Conservation (phyloP, 64 coral and sea anemone genomes). For the Exaiptasia diaphana region DNA sequence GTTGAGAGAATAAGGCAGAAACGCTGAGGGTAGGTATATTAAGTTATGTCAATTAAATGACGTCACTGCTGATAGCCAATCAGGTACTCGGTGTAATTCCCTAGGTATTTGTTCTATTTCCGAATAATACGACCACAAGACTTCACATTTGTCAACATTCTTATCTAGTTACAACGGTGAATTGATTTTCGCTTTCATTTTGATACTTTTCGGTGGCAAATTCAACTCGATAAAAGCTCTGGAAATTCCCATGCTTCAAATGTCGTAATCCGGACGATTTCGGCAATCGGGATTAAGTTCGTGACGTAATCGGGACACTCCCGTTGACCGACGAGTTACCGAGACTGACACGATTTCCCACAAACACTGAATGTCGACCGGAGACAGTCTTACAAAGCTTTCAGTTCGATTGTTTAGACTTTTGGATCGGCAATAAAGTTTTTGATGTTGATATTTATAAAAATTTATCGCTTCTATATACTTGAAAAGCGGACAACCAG, state of each 20-base stretch:
- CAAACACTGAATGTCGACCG: too few relatives aligned
- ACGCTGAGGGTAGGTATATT: conserved; percentile 43
- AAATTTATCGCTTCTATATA: too few relatives aligned
- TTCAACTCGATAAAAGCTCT: not conserved
- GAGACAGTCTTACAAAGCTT: too few relatives aligned
- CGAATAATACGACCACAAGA: not conserved
- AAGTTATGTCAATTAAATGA: conserved; percentile 79
- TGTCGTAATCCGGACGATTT: not conserved
- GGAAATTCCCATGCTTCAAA: not conserved
- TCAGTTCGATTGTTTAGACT: too few relatives aligned
- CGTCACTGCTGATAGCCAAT: conserved; percentile 75
- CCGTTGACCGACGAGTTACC: not conserved
- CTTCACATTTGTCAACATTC: not conserved
- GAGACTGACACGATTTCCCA: not conserved
- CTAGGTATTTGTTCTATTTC: conserved; percentile 34
- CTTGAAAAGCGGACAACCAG: too few relatives aligned
- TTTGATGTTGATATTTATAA: too few relatives aligned
- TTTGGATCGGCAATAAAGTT: too few relatives aligned
- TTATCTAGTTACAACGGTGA: not conserved
- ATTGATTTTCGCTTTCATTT: not conserved
- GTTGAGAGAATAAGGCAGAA: not conserved
- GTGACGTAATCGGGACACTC: conserved; percentile 21
- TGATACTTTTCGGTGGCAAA: too few relatives aligned
- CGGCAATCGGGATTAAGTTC: not conserved
- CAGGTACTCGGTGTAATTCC: conserved; percentile 39